A percentile compares a stretch with the other conserved stretches of the same genome.
These are phyloP conservation scores for Coleophora flavipennella DNA, from an alignment of 2,888 invertebrate genomes.

Conservation along the genomic window DNA sequence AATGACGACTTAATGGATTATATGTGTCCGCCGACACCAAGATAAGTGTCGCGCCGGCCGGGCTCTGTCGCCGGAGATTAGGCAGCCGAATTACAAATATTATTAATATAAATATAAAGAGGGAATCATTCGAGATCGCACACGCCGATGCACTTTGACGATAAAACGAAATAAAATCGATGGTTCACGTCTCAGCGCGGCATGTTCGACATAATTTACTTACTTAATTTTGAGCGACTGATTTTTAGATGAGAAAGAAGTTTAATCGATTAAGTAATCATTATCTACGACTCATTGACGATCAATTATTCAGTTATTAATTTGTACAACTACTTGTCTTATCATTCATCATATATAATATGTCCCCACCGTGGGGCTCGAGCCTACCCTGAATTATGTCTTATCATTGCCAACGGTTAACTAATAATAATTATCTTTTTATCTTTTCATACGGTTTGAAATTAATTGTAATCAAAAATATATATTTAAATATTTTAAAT, in stretches of 20 bases:
- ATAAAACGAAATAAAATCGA: constrained; percentile 37
- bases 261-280: background rate
- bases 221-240: background rate
- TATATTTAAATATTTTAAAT: no score
- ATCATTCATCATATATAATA: no score
- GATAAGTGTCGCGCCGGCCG: constrained; percentile 66
- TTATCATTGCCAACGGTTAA: no score
- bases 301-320: no score
- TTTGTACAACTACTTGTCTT: no score
- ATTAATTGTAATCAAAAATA: no score
- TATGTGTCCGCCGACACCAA: constrained; percentile 67
- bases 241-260: no score
- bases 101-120: constrained; percentile 49
- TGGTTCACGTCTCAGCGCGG: constrained; percentile 24
- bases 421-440: no score
- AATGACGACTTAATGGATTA: constrained; percentile 74
- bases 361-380: no score
- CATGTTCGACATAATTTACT: constrained; percentile 25
- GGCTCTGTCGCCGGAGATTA: constrained; percentile 61
- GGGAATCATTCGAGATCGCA: constrained; percentile 58
- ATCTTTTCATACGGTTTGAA: no score
- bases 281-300: background rate
- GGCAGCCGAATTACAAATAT: constrained; percentile 63
- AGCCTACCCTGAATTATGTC: no score
- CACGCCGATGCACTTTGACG: constrained; percentile 40